Conservation (phyloP, 1,140 invertebrate species). For the Hypsibius dujardini region DNA sequence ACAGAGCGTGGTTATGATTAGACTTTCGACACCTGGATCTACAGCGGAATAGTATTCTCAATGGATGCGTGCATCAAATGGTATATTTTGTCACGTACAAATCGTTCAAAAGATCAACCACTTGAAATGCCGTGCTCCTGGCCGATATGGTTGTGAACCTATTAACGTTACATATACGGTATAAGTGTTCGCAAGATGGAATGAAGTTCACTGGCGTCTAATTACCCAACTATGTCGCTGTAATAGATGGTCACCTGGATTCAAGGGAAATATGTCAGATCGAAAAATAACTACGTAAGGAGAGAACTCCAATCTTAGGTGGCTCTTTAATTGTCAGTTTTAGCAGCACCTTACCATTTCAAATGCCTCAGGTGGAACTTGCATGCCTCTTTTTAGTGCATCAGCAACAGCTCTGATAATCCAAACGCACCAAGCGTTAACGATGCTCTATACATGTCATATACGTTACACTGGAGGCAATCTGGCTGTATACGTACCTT, state of each 20-base stretch:
- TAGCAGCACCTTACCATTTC: neutral
- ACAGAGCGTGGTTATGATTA: too few relatives aligned
- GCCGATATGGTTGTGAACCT: slow-evolving; percentile 4
- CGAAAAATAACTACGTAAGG: too few relatives aligned
- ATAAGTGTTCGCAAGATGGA: too few relatives aligned
- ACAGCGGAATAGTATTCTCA: too few relatives aligned
- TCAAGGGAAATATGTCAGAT: too few relatives aligned
- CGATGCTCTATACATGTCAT: neutral
- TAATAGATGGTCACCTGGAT: slow-evolving; percentile 2
- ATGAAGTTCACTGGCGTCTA: too few relatives aligned
- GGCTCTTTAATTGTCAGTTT: too few relatives aligned
- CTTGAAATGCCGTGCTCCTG: slow-evolving; percentile 20
- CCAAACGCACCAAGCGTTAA: neutral
- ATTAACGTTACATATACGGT: too few relatives aligned
- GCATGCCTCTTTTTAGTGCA: slow-evolving; percentile 5
- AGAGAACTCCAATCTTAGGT: too few relatives aligned
- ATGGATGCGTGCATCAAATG: too few relatives aligned
- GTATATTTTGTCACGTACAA: slow-evolving; percentile 36
- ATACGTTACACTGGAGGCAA: neutral
- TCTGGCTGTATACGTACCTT: slow-evolving; percentile 32
- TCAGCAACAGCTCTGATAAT: slow-evolving; percentile 11
- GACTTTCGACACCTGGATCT: too few relatives aligned
- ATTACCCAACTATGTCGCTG: slow-evolving; percentile 7
- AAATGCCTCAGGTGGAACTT: slow-evolving; percentile 1
- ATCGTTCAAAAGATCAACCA: slow-evolving; percentile 19